Evolutionary conservation across 2,797 vertebrate genomes (phyloP).

Genomic region (Limosa lapponica): DNA sequence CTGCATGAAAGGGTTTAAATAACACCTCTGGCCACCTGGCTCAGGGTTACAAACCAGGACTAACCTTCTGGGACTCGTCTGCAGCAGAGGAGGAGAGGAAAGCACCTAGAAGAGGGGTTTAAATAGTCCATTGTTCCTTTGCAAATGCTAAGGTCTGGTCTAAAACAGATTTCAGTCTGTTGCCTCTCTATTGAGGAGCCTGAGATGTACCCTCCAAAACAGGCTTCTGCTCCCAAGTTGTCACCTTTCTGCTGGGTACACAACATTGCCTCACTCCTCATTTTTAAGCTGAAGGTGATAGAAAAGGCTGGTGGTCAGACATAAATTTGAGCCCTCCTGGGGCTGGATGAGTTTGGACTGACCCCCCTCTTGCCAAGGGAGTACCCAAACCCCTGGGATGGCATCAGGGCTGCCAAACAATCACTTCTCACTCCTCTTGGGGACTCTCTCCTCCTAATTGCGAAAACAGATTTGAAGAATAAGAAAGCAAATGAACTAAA

Average conservation of each 20-base stretch:
- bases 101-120: not conserved
- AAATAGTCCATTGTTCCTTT: not conserved
- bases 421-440: not conserved
- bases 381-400: not conserved
- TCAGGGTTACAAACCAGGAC: not conserved
- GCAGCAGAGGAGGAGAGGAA: not conserved
- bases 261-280: rapidly evolving
- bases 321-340: not conserved
- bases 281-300: not conserved
- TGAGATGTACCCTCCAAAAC: not conserved
- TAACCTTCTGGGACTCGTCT: not conserved
- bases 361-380: rapidly evolving
- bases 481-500: not conserved
- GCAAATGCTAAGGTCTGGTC: not conserved
- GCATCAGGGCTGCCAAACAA: not conserved
- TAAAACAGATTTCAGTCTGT: not conserved
- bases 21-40: not conserved
- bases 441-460: not conserved
- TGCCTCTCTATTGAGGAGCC: rapidly evolving
- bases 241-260: not conserved
- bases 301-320: not conserved
- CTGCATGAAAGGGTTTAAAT: not conserved
- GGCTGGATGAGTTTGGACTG: not conserved
- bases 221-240: not conserved
- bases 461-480: not conserved